Conservation (phyloP, 2,797 vertebrate species). For the Psittacula derbiana region DNA sequence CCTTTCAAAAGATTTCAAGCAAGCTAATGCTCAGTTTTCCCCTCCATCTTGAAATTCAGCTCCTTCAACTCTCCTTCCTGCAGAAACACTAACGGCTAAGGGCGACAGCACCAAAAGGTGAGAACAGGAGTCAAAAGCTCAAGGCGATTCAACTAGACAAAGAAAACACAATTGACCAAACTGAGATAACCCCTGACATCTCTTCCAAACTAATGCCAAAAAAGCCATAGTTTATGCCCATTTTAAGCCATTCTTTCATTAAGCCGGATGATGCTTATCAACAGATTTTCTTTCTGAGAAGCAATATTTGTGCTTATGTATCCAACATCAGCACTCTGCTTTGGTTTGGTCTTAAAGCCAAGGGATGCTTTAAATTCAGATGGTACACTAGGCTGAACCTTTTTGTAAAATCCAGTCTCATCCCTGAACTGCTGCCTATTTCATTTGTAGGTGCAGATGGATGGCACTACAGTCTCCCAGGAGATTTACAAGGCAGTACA, state of each 20-base stretch:
- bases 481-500: slow-evolving; percentile 55
- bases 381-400: background rate
- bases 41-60: background rate
- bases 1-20: background rate
- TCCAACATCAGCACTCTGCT: background rate
- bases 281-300: background rate
- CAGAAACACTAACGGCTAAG: background rate
- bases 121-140: background rate
- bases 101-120: background rate
- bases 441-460: slow-evolving; percentile 43
- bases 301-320: background rate
- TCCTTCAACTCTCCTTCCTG: background rate
- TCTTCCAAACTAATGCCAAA: background rate
- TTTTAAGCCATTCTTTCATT: background rate
- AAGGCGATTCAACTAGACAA: background rate
- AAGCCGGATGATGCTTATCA: background rate
- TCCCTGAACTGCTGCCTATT: slow-evolving; percentile 19
- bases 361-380: slow-evolving; percentile 41
- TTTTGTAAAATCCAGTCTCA: slow-evolving; percentile 30
- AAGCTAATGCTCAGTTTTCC: background rate
- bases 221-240: background rate
- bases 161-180: background rate
- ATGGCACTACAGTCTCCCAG: slow-evolving; percentile 36
- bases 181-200: background rate
- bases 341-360: background rate